phyloP scores from a whole-genome alignment of 2,797 vertebrate species.

The Neopelma chrysocephalum region DNA sequence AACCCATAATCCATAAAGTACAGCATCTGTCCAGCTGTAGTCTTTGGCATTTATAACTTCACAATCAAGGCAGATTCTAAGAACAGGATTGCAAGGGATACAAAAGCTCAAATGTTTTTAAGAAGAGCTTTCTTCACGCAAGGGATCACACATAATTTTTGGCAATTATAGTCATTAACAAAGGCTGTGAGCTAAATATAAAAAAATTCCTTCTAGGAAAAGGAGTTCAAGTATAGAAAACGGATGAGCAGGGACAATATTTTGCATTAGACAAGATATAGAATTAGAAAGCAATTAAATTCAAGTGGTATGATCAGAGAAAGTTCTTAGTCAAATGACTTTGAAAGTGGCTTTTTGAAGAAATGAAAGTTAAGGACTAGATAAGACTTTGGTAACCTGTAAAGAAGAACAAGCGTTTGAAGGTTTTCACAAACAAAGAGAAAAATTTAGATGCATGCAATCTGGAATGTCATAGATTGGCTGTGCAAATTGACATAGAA shows the following conservation, averaged over 20 bases:
- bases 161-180: neutral
- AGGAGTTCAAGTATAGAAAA: neutral
- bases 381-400: slow-evolving; percentile 6
- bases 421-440: neutral
- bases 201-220: neutral
- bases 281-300: neutral
- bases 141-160: neutral
- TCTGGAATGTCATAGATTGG: neutral
- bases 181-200: neutral
- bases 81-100: neutral
- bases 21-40: neutral
- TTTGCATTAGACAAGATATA: neutral
- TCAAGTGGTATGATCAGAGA: neutral
- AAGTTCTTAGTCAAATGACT: neutral
- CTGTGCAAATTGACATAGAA: neutral
- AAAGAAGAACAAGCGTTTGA: slow-evolving; percentile 27
- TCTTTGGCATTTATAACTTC: neutral
- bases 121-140: neutral
- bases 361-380: neutral
- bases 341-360: neutral
- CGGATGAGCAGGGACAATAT: neutral
- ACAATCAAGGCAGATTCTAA: neutral
- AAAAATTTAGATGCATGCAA: neutral
- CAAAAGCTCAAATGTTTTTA: neutral
- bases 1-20: neutral